Conservation (phyloP, 2,888 invertebrate species). For the Bembecia ichneumoniformis region DNA sequence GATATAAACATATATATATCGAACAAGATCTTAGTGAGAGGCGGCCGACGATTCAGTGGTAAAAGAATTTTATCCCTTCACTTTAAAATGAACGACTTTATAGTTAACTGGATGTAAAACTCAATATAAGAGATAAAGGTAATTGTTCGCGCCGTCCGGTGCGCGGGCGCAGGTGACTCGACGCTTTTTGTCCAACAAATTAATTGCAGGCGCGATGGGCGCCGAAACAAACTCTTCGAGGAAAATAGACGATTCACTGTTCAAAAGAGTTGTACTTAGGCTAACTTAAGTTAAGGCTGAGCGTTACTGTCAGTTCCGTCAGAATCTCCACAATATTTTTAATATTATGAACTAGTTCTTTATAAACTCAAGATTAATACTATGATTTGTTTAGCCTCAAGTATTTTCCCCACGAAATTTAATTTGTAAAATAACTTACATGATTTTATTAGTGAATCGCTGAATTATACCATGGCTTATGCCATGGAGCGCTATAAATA, state of each 20-base stretch:
- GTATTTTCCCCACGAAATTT: too few relatives aligned
- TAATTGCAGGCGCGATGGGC: conserved; percentile 20
- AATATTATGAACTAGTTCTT: too few relatives aligned
- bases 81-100: background rate
- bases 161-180: conserved; percentile 21
- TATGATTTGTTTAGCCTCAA: too few relatives aligned
- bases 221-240: conserved; percentile 4
- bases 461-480: too few relatives aligned
- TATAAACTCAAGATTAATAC: too few relatives aligned
- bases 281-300: too few relatives aligned
- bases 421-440: too few relatives aligned
- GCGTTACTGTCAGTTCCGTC: too few relatives aligned
- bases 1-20: background rate
- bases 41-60: background rate
- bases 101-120: background rate
- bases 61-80: background rate
- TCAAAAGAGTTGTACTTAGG: too few relatives aligned
- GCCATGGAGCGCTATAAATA: too few relatives aligned
- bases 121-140: background rate
- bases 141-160: background rate
- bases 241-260: conserved; percentile 1
- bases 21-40: background rate
- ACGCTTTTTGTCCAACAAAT: conserved; percentile 19
- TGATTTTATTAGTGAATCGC: too few relatives aligned
- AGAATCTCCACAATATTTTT: too few relatives aligned